Evolutionary conservation across 1,140 invertebrate species (phyloP), one percentile per base, ranked within the genome.

Genomic region (Nebria ingens): DNA sequence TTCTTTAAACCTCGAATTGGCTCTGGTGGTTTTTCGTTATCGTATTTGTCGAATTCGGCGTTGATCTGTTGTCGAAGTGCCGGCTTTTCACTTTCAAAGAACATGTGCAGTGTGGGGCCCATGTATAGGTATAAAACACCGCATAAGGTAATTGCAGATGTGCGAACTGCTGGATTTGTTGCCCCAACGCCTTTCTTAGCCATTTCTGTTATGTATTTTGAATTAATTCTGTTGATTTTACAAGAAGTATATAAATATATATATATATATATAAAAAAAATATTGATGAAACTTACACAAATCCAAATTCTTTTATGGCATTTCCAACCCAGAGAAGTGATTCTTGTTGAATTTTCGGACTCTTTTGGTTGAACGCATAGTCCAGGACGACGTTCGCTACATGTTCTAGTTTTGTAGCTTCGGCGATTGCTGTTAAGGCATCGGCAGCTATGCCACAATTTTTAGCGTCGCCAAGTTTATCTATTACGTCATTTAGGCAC

Each of bases 271-370:
- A 21, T 1, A 52, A 20, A 49, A 53, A 52, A 34, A 9, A 34
- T 51, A 54, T 57, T 58, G 58, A 15, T 6, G 17, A 56, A 52
- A 75, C 79, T 77, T 73, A 84, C 80, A 75, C 74, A 61, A 88
- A 82, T 21, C 93, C 92, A 79, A 95, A 95, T 65, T 93, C 91
- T 58, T 82, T 80, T 0, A 95, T 77, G 17, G 88, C 83, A 38
- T 75, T 79, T 2, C 81, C 73, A 23, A 93, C 72, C 91, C 92
- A 94, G 21, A 80, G 74, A 15, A 94, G 75, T 51, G 87, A 77
- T 71, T 94, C 90, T 12, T 88, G 82, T 62, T 93, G 89, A 25
- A 93, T 89, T 69, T 93, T 94, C 0, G 93, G 93, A 68, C 88
- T 95, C 71, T 93, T 94, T 68, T 93, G 89, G 66, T 80, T 84